Evolutionary conservation across 2,113 vertebrate species (phyloP).

Genomic region (Pseudorhombus dupliciocellatus): DNA sequence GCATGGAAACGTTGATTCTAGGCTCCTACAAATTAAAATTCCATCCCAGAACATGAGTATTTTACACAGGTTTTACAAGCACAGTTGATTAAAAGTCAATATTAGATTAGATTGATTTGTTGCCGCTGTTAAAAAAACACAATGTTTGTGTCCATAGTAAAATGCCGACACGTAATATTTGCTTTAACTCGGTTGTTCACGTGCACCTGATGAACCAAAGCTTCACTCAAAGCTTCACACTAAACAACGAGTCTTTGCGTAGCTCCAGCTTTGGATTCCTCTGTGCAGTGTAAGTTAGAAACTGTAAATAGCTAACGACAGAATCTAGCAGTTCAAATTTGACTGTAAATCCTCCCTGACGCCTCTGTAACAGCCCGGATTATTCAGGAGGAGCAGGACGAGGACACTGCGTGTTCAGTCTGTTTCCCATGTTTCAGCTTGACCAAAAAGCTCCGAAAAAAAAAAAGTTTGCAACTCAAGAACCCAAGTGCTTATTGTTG

Average conservation of each 20-base stretch:
- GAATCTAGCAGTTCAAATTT: background rate
- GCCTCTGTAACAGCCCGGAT: slow-evolving; percentile 6
- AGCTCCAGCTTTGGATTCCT: background rate
- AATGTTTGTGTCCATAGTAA: too few species aligned
- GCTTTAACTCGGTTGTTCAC: background rate
- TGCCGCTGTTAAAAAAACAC: background rate
- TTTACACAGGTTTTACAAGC: background rate
- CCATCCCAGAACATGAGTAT: too few species aligned
- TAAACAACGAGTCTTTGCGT: slow-evolving; percentile 1
- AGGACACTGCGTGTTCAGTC: slow-evolving; percentile 16
- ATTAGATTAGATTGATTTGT: too few species aligned
- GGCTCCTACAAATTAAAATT: too few species aligned
- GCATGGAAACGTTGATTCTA: too few species aligned
- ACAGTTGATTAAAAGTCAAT: background rate
- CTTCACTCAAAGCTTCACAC: background rate
- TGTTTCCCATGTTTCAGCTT: slow-evolving; percentile 54
- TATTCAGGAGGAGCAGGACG: slow-evolving; percentile 17
- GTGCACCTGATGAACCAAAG: slow-evolving; percentile 18
- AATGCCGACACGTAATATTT: background rate
- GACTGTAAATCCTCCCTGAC: slow-evolving; percentile 3
- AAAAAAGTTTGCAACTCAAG: slow-evolving; percentile 57
- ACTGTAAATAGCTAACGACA: background rate
- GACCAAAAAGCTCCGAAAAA: slow-evolving; percentile 26
- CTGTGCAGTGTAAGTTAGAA: background rate
- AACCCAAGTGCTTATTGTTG: slow-evolving; percentile 67